These are phyloP conservation scores for Gordius sp. DNA, from an alignment of 2,888 invertebrate genomes.

Conservation along the genomic window DNA sequence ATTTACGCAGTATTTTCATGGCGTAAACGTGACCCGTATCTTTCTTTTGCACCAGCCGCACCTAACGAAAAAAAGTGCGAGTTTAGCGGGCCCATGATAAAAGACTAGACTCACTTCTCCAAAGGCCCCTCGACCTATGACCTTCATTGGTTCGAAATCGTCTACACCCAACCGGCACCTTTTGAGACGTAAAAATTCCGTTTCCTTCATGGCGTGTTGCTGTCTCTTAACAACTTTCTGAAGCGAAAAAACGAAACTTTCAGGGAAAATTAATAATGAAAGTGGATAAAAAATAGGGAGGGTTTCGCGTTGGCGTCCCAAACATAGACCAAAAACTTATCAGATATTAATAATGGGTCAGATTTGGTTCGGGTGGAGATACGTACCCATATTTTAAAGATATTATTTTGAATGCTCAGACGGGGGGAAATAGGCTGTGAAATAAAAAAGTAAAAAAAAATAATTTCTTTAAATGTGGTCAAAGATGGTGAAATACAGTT, in stretches of 20 bases:
- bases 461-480: too few relatives aligned
- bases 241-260: constrained; percentile 22
- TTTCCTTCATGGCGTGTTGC: constrained; percentile 91
- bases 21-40: constrained; percentile 98
- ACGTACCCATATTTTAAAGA: too few relatives aligned
- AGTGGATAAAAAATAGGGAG: not conserved
- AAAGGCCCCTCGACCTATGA: constrained; percentile 37
- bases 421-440: too few relatives aligned
- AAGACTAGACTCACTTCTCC: constrained; percentile 29
- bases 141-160: constrained; percentile 90
- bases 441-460: too few relatives aligned
- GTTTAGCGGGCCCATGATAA: constrained; percentile 13
- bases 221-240: constrained; percentile 62
- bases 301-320: not conserved
- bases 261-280: constrained; percentile 1
- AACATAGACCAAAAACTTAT: too few relatives aligned
- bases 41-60: constrained; percentile 89
- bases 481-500: too few relatives aligned
- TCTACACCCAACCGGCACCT: constrained; percentile 78
- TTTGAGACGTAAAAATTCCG: constrained; percentile 82
- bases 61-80: constrained; percentile 32
- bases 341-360: too few relatives aligned
- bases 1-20: constrained; percentile 94
- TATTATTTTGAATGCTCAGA: too few relatives aligned
- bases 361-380: too few relatives aligned